phyloP scores from a whole-genome alignment of 2,113 vertebrate genomes.

The Barnardius zonarius region DNA sequence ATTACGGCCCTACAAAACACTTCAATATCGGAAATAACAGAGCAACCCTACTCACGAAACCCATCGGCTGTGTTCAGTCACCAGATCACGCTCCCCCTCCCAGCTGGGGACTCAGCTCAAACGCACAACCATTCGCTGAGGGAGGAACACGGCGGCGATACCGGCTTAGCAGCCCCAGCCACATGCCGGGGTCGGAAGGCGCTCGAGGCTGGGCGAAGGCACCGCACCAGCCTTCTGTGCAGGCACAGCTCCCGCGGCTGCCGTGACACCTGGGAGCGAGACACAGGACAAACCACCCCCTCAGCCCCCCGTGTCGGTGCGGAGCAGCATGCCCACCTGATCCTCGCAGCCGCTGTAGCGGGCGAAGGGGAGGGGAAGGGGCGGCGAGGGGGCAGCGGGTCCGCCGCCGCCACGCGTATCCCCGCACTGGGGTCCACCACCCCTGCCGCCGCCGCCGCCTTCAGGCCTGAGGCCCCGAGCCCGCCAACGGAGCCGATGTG shows the following conservation, averaged over 20 bases:
- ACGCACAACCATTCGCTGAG: fast-evolving
- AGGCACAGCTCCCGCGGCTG: neutral
- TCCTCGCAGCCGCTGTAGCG: neutral
- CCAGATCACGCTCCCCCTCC: neutral
- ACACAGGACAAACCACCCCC: neutral
- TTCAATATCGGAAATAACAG: neutral
- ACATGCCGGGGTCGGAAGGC: too few species aligned
- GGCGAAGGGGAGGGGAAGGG: neutral
- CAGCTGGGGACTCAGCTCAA: neutral
- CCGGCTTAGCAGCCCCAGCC: neutral
- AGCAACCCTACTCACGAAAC: neutral
- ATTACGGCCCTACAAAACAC: neutral
- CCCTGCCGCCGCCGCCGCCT: too few species aligned
- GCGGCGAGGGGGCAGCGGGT: fast-evolving
- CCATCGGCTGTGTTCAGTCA: fast-evolving
- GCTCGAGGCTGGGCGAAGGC: neutral
- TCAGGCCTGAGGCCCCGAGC: too few species aligned
- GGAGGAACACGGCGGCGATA: fast-evolving
- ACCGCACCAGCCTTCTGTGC: neutral
- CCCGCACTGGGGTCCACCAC: neutral
- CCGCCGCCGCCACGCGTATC: fast-evolving
- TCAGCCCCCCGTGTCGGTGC: neutral
- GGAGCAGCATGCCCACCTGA: neutral
- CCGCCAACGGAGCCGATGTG: neutral
- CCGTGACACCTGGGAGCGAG: neutral